Percentiles rank a stretch among this genome's conserved stretches.
These are phyloP conservation scores for Chaetodon auriga DNA, from an alignment of 2,113 vertebrate species.

Conservation along the genomic window DNA sequence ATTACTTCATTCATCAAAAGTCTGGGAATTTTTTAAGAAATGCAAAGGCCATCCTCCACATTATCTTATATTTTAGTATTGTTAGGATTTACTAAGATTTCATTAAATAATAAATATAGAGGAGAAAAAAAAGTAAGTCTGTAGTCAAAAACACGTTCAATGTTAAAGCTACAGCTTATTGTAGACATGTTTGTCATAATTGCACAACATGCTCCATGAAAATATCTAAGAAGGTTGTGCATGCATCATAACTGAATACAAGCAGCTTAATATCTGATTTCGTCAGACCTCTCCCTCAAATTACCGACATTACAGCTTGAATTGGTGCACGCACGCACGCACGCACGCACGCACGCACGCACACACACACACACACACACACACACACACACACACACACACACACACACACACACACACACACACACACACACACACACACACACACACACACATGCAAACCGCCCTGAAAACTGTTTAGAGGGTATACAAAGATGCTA, in stretches of 20 bases:
- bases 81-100: too few species aligned
- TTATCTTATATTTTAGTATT: neutral
- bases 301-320: neutral
- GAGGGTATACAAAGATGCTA: neutral
- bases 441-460: neutral
- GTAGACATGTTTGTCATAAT: too few species aligned
- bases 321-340: too few species aligned
- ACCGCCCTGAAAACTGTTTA: neutral
- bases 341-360: neutral
- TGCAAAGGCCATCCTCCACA: neutral
- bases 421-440: too few species aligned
- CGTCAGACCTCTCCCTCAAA: neutral
- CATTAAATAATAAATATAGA: too few species aligned
- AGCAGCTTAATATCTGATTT: neutral
- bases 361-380: too few species aligned
- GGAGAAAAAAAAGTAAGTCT: too few species aligned
- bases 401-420: too few species aligned
- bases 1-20: neutral
- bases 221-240: neutral
- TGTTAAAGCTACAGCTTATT: too few species aligned
- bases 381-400: too few species aligned
- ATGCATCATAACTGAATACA: neutral
- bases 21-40: neutral
- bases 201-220: too few species aligned
- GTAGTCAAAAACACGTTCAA: too few species aligned